Conservation (phyloP, 2,113 vertebrate species). For the Agapornis roseicollis region DNA sequence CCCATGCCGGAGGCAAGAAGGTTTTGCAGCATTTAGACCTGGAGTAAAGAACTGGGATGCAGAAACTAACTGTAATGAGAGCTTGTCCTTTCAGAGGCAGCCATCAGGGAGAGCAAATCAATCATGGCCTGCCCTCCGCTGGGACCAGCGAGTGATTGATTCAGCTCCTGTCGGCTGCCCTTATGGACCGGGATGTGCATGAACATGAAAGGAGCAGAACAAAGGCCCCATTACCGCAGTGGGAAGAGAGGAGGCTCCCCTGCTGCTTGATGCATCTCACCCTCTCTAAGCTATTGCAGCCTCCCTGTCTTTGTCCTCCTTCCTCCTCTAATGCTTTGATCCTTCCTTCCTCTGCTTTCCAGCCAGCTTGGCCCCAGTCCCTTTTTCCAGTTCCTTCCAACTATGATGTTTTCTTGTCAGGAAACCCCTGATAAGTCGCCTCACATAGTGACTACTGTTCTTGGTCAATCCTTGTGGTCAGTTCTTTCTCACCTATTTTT, state of each 20-base stretch:
- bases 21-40: neutral
- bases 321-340: slow-evolving; percentile 37
- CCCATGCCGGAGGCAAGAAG: neutral
- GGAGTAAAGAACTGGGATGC: neutral
- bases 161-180: slow-evolving; percentile 41
- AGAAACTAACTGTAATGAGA: slow-evolving; percentile 36
- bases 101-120: slow-evolving; percentile 58
- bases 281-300: slow-evolving; percentile 14
- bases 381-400: neutral
- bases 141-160: slow-evolving; percentile 53
- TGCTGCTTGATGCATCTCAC: slow-evolving; percentile 57
- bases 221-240: slow-evolving; percentile 49
- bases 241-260: slow-evolving; percentile 49
- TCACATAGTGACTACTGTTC: accelerated
- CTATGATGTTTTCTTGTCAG: neutral
- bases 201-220: slow-evolving; percentile 65
- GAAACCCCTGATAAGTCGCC: neutral
- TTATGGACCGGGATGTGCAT: neutral
- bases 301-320: slow-evolving; percentile 43
- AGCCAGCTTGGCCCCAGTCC: neutral
- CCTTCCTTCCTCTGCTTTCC: slow-evolving; percentile 25
- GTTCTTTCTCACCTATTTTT: neutral
- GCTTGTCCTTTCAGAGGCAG: neutral
- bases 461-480: neutral
- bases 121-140: slow-evolving; percentile 14